Evolutionary conservation across 2,113 vertebrate species (phyloP), one percentile per base, ranked within the genome.

Genomic region (Phalacrocorax aristotelis): DNA sequence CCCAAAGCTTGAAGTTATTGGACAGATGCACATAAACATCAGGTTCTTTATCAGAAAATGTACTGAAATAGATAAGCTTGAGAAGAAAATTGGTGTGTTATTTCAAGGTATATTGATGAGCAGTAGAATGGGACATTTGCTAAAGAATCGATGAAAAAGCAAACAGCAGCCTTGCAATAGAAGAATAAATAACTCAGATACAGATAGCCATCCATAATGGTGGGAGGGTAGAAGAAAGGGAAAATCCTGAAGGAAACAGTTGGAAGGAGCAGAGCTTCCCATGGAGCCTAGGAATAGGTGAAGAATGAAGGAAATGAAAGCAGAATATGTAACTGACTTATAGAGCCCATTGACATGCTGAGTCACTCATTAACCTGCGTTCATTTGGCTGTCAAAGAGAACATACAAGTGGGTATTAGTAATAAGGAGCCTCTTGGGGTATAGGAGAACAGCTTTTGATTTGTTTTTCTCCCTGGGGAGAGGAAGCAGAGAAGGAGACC

Each of bases 321-420:
- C 90, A 93, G 96, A 97, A 97, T 87, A 95, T 97, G 94, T 97
- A 98, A 98, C 91, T 83, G 82, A 98, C 91, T 97, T 92, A 95
- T 87, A 94, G 95, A 95, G 93, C 86, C 94, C 94, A 95, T 88
- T 98, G 96, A 97, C 96, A 98, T 58, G 26, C 57, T 70, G 95
- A 97, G 93, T 96, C 93, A 92, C 95, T 96, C 95, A 95, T 96
- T 95, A 96, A 96, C 92, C 92, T 94, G 96, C 51, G 61, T 89
- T 66, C 29, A 83, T 95, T 93, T 95, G 90, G 90, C 93, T 97
- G 96, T 95, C 94, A 97, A 95, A 96, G 95, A 94, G 95, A 57
- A 57, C 79, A 91, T 89, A 91, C 90, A 71, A 96, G 96, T 97
- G 95, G 94, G 93, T 93, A 96, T 96, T 95, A 97, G 94, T 94